Conservation (phyloP, 2,797 vertebrate genomes). For the Capromys pilorides region DNA sequence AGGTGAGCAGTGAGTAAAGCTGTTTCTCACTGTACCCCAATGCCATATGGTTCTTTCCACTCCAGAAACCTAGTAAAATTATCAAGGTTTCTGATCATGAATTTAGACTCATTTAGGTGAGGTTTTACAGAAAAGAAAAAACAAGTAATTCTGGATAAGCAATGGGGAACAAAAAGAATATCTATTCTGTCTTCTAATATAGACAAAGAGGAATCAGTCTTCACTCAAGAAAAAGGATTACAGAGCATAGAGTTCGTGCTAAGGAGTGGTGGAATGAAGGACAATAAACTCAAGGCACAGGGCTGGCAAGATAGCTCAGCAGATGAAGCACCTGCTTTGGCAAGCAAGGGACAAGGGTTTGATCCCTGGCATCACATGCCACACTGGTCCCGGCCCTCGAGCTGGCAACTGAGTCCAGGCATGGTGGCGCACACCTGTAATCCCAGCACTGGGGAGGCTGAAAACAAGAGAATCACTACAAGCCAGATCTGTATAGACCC, state of each 20-base stretch:
- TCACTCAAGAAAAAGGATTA: not conserved
- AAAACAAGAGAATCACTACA: too few relatives aligned
- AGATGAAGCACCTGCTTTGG: too few relatives aligned
- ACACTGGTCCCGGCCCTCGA: too few relatives aligned
- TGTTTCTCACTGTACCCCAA: not conserved
- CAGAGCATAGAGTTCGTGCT: not conserved
- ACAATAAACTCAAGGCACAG: conserved; percentile 4
- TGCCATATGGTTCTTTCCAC: not conserved
- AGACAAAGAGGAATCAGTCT: not conserved
- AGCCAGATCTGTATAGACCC: too few relatives aligned
- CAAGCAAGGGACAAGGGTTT: too few relatives aligned
- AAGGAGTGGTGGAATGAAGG: not conserved
- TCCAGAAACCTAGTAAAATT: not conserved
- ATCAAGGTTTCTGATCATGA: not conserved
- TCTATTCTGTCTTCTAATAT: not conserved
- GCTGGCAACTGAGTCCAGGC: too few relatives aligned
- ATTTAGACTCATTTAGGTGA: not conserved
- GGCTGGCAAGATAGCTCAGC: not conserved
- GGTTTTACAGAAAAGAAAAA: conserved; percentile 26
- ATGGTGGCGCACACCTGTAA: too few relatives aligned
- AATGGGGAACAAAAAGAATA: not conserved
- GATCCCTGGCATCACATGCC: too few relatives aligned
- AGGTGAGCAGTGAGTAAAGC: not conserved
- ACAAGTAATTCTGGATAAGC: not conserved
- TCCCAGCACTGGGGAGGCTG: too few relatives aligned